A percentile compares a stretch with the other conserved stretches of the same genome.
Evolutionary conservation across 2,888 invertebrate genomes (phyloP).

Genomic region (Tethea ocularis): DNA sequence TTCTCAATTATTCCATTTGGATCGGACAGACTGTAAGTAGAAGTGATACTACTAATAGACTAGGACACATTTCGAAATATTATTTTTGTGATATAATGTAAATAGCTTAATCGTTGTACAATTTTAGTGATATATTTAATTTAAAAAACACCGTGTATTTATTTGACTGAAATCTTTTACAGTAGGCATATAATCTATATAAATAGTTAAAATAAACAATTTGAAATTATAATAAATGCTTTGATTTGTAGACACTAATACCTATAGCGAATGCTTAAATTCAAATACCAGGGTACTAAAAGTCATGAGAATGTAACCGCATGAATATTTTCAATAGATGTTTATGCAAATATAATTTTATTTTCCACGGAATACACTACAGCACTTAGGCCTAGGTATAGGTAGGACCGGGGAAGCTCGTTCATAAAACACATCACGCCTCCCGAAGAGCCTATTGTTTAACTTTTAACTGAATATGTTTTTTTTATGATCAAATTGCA

Average conservation of each 20-base stretch:
- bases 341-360: background rate
- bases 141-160: conserved; percentile 78
- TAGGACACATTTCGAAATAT: conserved; percentile 68
- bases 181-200: conserved; percentile 68
- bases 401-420: background rate
- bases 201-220: conserved; percentile 75
- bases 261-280: background rate
- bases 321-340: background rate
- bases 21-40: conserved; percentile 80
- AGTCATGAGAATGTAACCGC: background rate
- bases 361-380: background rate
- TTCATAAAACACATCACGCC: background rate
- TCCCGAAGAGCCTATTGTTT: background rate
- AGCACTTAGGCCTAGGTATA: conserved; percentile 3
- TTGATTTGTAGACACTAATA: conserved; percentile 47
- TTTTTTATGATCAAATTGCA: background rate
- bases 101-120: conserved; percentile 82
- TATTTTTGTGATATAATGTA: conserved; percentile 81
- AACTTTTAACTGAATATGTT: background rate
- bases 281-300: background rate
- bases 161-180: conserved; percentile 82
- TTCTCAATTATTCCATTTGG: conserved; percentile 63
- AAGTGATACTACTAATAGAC: conserved; percentile 72
- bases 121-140: conserved; percentile 83
- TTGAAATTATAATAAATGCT: conserved; percentile 56